Evolutionary conservation across 2,113 vertebrate genomes (phyloP).

Genomic region (Otocyon megalotis): DNA sequence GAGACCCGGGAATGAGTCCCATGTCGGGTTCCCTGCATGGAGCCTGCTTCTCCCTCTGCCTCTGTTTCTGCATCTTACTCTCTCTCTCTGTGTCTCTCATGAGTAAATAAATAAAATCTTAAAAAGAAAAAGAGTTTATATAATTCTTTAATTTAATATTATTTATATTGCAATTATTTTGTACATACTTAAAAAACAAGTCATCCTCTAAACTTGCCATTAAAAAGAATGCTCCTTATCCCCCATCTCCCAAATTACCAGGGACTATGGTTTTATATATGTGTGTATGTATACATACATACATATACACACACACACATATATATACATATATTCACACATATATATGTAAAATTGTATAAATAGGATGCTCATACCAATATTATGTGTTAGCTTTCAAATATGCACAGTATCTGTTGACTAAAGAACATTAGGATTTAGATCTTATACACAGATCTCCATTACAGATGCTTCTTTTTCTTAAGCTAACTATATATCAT

Average conservation of each 20-base stretch:
- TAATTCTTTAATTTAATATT: not conserved
- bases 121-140: not conserved
- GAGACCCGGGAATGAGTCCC: no score
- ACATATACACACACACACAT: not conserved
- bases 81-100: no score
- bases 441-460: not conserved
- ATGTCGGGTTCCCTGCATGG: no score
- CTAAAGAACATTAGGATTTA: slow-evolving; percentile 12
- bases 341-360: not conserved
- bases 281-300: not conserved
- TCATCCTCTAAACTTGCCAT: not conserved
- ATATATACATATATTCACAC: not conserved
- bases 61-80: no score
- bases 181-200: not conserved
- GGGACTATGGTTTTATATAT: not conserved
- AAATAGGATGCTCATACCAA: not conserved
- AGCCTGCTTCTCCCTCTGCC: no score
- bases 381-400: not conserved
- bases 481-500: not conserved
- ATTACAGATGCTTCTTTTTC: not conserved
- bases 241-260: not conserved
- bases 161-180: not conserved
- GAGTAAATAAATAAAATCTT: no score
- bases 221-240: not conserved
- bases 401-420: not conserved